Evolutionary conservation across 2,113 vertebrate genomes (phyloP), one percentile per base, ranked within the genome.

Genomic region (Scytalopus superciliaris): DNA sequence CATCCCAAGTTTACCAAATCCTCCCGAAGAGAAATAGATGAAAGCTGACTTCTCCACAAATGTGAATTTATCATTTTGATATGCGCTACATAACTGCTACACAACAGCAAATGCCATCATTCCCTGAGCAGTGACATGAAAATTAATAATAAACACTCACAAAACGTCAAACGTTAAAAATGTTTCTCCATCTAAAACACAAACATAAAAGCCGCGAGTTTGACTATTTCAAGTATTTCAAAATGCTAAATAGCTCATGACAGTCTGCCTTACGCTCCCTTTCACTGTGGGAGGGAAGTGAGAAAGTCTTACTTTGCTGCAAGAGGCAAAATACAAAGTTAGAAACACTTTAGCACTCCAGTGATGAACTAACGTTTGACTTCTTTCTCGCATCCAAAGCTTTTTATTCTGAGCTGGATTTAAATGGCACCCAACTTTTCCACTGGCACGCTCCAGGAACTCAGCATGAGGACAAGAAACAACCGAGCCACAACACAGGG

Each of bases 231-330:
- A 82, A 91, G 94, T 89, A 66, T 82, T 91, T 94, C 74, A 50
- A 66, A 86, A 94, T 96, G 93, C 94, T 95, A 96, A 94, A 82
- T 82, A 94, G 90, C 91, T 96, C 85, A 85, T 88, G 87, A 94
- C 90, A 95, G 91, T 92, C 96, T 95, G 94, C 94, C 92, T 96
- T 90, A 79, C 94, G 35, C 79, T 83, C 74, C 70, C 92, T 62
- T 83, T 88, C 55, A 74, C 93, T 95, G 96, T 93, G 91, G 95
- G 95, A 95, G 94, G 93, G 84, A 95, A 92, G 95, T 94, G 96
- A 92, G 94, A 92, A 96, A 94, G 93, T 39, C 84, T 94, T 55
- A 86, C 86, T 94, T 81, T 72, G 62, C 96, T 84, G 87, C 94
- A 93, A 95, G 96, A 96, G 64, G 91, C 87, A 91, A 96, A 94